phyloP scores from a whole-genome alignment of 2,113 vertebrate genomes.

The Verasper variegatus region DNA sequence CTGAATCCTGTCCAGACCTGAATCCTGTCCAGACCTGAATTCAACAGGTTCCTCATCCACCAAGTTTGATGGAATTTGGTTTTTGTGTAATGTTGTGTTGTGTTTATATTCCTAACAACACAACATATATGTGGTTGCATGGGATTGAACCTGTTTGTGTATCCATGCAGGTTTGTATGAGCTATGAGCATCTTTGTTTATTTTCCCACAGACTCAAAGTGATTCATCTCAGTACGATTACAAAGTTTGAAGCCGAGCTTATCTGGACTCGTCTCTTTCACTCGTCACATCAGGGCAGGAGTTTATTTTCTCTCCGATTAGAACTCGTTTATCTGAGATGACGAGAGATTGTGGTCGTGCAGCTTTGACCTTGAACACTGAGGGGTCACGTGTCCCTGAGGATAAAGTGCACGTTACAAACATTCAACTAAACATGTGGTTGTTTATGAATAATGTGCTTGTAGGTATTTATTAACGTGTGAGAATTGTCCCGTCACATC shows the following conservation, averaged over 20 bases:
- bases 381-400: conserved; percentile 13
- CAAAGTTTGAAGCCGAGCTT: conserved; percentile 22
- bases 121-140: background rate
- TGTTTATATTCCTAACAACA: background rate
- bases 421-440: background rate
- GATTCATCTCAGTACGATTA: conserved; percentile 27
- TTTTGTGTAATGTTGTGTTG: too few species aligned
- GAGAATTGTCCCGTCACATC: too few species aligned
- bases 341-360: conserved; percentile 11
- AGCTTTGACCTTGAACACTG: conserved; percentile 29
- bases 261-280: conserved; percentile 49
- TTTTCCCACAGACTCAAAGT: conserved; percentile 37
- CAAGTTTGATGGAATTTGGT: too few species aligned
- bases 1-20: too few species aligned
- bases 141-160: conserved; percentile 8
- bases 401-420: conserved; percentile 17
- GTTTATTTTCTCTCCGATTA: conserved; percentile 71
- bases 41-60: too few species aligned
- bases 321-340: conserved; percentile 32
- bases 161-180: background rate
- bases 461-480: conserved; percentile 7
- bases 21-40: too few species aligned
- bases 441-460: conserved; percentile 29
- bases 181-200: conserved; percentile 10
- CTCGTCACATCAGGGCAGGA: conserved; percentile 32